A percentile compares a stretch with the other conserved stretches of the same genome.
These are phyloP conservation scores for Galemys pyrenaicus DNA, from an alignment of 2,113 vertebrate genomes.

Conservation along the genomic window DNA sequence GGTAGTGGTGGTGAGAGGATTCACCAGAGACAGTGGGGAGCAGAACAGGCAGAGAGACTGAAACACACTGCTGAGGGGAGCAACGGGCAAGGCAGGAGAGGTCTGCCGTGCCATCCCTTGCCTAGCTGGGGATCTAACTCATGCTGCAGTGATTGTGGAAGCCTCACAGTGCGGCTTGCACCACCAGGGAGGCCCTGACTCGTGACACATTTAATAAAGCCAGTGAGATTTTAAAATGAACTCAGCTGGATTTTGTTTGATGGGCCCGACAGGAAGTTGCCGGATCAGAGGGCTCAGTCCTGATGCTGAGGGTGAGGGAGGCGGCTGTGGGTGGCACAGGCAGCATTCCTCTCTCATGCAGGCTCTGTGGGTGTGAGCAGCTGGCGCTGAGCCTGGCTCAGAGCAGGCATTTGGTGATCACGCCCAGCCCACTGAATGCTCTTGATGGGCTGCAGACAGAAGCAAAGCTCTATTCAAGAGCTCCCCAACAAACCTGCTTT, in stretches of 20 bases:
- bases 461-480: neutral
- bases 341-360: neutral
- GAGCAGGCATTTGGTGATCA: too few relatives aligned
- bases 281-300: neutral
- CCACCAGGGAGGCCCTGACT: too few relatives aligned
- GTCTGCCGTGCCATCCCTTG: too few relatives aligned
- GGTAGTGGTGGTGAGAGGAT: too few relatives aligned
- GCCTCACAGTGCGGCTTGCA: too few relatives aligned
- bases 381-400: neutral
- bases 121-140: too few relatives aligned
- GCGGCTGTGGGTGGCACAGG: neutral
- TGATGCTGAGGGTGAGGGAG: neutral
- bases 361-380: neutral
- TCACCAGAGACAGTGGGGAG: too few relatives aligned
- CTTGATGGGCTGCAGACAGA: neutral
- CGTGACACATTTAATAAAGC: neutral
- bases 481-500: neutral
- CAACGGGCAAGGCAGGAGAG: too few relatives aligned
- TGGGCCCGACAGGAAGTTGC: neutral
- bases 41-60: too few relatives aligned
- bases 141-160: too few relatives aligned
- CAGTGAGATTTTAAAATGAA: neutral
- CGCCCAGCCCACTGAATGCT: neutral
- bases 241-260: neutral
- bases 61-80: too few relatives aligned